Evolutionary conservation across 2,113 vertebrate genomes (phyloP).

Genomic region (Capreolus pygargus): DNA sequence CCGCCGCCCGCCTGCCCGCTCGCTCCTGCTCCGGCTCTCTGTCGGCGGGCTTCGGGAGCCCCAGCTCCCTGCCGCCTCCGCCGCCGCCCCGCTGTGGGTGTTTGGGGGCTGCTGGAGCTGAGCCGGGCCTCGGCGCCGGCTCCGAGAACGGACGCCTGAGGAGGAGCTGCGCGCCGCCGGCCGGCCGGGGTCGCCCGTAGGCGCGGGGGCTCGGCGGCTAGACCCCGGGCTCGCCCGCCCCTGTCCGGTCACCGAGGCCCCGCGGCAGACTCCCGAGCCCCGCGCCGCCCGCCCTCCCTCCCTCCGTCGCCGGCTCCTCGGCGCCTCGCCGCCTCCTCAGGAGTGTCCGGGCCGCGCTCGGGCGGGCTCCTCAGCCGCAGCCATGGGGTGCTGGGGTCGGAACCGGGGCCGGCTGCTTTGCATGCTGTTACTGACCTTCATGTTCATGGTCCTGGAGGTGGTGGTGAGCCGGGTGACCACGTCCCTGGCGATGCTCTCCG

Average conservation of each 20-base stretch:
- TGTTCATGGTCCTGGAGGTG: conserved; percentile 96
- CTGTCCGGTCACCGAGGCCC: background rate
- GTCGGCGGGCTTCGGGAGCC: background rate
- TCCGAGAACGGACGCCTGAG: background rate
- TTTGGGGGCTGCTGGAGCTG: background rate
- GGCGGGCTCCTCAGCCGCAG: conserved; percentile 25
- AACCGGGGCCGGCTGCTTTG: conserved; percentile 92
- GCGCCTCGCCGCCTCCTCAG: background rate
- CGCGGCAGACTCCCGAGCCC: background rate
- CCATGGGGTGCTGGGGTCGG: conserved; percentile 78
- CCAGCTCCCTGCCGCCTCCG: background rate
- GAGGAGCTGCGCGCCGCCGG: background rate
- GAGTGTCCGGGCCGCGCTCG: background rate
- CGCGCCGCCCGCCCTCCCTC: background rate
- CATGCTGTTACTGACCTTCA: conserved; percentile 94
- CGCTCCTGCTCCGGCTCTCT: background rate
- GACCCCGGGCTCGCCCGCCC: background rate
- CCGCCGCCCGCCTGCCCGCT: background rate
- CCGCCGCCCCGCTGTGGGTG: background rate
- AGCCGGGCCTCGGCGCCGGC: conserved; percentile 30
- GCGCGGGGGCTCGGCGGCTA: background rate
- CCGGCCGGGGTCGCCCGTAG: conserved; percentile 4
- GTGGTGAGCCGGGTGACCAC: conserved; percentile 93
- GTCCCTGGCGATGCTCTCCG: conserved; percentile 96
- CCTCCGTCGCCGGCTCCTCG: background rate